phyloP scores from a whole-genome alignment of 2,113 vertebrate species.

The Pseudorectes ferrugineus region DNA sequence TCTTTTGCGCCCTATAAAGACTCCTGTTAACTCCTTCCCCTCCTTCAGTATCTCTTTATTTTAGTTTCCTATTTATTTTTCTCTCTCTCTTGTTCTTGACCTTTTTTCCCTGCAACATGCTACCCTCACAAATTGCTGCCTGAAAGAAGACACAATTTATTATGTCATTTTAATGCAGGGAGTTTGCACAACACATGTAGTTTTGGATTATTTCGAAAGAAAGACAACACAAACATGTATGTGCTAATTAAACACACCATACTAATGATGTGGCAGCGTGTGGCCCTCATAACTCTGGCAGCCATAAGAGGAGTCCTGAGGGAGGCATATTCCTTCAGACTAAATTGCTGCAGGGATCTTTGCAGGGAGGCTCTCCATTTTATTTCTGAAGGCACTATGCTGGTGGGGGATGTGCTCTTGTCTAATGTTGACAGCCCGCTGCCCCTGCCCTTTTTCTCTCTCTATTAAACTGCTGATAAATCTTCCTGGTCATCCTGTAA shows the following conservation, averaged over 20 bases:
- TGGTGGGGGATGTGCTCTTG: neutral
- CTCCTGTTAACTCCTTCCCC: neutral
- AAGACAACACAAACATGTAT: neutral
- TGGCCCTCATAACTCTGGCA: neutral
- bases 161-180: neutral
- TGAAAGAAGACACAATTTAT: neutral
- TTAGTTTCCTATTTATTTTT: neutral
- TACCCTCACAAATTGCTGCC: neutral
- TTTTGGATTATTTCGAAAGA: neutral
- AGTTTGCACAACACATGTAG: neutral
- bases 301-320: neutral
- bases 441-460: neutral
- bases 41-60: neutral
- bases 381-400: neutral
- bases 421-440: accelerated
- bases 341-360: neutral
- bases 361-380: neutral
- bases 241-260: neutral
- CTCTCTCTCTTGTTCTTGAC: neutral
- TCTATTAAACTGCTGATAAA: neutral
- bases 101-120: neutral
- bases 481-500: neutral
- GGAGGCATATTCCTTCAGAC: neutral
- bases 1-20: neutral
- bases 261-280: neutral